phyloP scores from a whole-genome alignment of 1,140 invertebrate species.

The Drosophila pallidifrons region DNA sequence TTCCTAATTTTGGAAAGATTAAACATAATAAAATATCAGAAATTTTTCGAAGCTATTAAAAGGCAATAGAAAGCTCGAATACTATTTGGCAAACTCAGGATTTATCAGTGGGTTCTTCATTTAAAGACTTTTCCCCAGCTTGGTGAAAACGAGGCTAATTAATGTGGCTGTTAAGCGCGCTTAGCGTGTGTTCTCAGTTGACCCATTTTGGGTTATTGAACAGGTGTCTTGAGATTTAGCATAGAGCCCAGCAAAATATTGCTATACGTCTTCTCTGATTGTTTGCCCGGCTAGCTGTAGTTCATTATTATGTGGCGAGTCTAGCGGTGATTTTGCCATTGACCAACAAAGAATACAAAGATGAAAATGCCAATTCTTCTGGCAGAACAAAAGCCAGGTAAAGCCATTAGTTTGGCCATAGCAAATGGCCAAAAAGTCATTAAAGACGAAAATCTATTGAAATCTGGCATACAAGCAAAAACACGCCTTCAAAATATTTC shows the following conservation, averaged over 20 bases:
- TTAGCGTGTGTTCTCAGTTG: conserved; percentile 27
- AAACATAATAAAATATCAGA: no score
- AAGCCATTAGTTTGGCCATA: conserved; percentile 65
- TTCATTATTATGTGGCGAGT: conserved; percentile 22
- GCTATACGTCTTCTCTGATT: conserved; percentile 5
- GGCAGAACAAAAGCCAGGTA: conserved; percentile 70
- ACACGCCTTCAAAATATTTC: conserved; percentile 75
- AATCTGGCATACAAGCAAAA: conserved; percentile 48
- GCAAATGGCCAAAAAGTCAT: conserved; percentile 69
- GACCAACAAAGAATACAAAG: conserved; percentile 31
- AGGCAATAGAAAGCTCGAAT: background rate
- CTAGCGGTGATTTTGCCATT: conserved; percentile 44
- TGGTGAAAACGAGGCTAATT: conserved; percentile 18
- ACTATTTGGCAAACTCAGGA: background rate
- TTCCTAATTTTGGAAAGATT: background rate
- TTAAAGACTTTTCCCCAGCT: conserved; percentile 2
- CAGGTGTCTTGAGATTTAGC: conserved; percentile 23
- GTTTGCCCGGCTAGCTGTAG: conserved; percentile 25
- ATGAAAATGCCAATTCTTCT: conserved; percentile 49
- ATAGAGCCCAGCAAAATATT: conserved; percentile 5
- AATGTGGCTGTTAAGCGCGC: conserved; percentile 19
- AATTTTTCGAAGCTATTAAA: background rate
- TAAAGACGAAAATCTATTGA: conserved; percentile 81
- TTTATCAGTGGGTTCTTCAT: background rate
- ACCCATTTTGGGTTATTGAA: conserved; percentile 36